Percentiles rank a stretch among this genome's conserved stretches.
Conservation (phyloP, 2,797 vertebrate species). For the Danionella dracula region DNA sequence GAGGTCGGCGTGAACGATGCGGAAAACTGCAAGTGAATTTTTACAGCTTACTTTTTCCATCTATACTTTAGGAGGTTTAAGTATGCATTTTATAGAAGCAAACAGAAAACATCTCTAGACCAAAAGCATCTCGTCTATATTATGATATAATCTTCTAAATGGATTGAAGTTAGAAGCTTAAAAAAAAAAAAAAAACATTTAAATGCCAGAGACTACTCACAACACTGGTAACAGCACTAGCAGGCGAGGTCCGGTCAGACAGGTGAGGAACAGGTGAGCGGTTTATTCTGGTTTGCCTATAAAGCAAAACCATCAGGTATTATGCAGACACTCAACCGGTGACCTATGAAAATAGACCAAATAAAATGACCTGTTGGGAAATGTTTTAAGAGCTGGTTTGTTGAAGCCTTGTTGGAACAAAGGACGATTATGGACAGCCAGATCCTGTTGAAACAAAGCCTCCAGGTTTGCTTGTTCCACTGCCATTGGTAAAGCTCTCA, state of each 20-base stretch:
- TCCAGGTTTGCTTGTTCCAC: slow-evolving; percentile 83
- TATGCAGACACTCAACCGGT: neutral
- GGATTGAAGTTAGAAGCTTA: no score
- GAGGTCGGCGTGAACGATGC: slow-evolving; percentile 98
- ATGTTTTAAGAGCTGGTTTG: slow-evolving; percentile 77
- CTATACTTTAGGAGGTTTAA: no score
- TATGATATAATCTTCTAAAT: no score
- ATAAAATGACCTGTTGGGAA: slow-evolving; percentile 78
- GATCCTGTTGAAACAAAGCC: slow-evolving; percentile 84
- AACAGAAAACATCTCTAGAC: no score
- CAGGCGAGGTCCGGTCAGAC: slow-evolving; percentile 81
- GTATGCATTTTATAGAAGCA: no score
- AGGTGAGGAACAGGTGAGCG: slow-evolving; percentile 82
- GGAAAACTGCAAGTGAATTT: slow-evolving; percentile 73
- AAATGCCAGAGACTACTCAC: slow-evolving; percentile 71
- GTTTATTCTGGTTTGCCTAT: slow-evolving; percentile 78
- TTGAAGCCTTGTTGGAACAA: slow-evolving; percentile 82
- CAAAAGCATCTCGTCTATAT: no score
- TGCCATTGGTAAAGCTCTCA: slow-evolving; percentile 77
- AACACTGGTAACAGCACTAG: slow-evolving; percentile 89
- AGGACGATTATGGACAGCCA: slow-evolving; percentile 78
- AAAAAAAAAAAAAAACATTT: no score
- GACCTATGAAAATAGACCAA: neutral
- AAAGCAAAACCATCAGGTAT: slow-evolving; percentile 10
- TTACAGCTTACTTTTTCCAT: no score